These are phyloP conservation scores for Aplidium turbinatum DNA, from an alignment of 23 tunicate species.

Conservation along the genomic window DNA sequence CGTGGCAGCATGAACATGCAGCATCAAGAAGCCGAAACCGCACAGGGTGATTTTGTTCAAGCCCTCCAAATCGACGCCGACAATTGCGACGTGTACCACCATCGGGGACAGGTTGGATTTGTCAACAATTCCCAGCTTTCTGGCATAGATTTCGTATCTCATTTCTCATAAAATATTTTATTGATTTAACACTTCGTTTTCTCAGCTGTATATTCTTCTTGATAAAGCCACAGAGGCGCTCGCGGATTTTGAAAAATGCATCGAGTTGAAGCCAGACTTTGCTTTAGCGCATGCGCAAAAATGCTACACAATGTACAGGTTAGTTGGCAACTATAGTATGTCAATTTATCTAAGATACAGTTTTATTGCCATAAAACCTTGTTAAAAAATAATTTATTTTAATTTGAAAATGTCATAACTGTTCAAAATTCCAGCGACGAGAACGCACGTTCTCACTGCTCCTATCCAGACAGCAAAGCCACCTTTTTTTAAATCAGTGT, in stretches of 20 bases:
- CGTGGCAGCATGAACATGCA: conserved; percentile 90
- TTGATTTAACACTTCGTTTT: neutral
- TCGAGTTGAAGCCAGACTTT: conserved; percentile 67
- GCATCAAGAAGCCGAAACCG: conserved; percentile 55
- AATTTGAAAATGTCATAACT: no score
- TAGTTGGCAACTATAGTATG: neutral
- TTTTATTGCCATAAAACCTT: neutral
- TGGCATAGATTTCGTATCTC: no score
- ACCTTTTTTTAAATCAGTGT: no score
- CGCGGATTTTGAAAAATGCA: conserved; percentile 78
- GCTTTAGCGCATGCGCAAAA: conserved; percentile 89
- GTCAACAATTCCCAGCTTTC: no score
- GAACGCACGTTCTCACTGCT: no score
- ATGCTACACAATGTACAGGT: conserved; percentile 90
- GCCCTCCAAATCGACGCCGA: conserved; percentile 71
- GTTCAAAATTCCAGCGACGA: no score
- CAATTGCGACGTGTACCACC: conserved; percentile 83
- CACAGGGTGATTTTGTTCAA: conserved; percentile 53
- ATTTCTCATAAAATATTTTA: no score
- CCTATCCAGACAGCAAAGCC: no score
- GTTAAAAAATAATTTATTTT: neutral
- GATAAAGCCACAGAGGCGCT: conserved; percentile 69
- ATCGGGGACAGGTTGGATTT: conserved; percentile 87
- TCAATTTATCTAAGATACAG: neutral
- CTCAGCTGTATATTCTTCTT: conserved; percentile 69